These are phyloP conservation scores for Phenganax subtilis DNA, from an alignment of 92 coral and sea anemone species.

Conservation along the genomic window DNA sequence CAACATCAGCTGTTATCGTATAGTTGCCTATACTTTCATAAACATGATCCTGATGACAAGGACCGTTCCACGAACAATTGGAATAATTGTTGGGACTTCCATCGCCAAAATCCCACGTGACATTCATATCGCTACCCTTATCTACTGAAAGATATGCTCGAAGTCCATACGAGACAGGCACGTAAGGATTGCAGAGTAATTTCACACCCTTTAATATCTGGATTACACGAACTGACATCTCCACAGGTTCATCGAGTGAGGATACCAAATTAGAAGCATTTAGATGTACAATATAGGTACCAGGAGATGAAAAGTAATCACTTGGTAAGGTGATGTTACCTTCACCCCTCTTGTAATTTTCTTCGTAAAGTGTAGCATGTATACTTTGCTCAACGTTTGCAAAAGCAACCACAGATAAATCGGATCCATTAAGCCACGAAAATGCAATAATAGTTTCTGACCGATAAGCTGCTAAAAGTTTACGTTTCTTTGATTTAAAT, in stretches of 20 bases:
- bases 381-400: conserved; percentile 16
- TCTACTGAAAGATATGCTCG: conserved; percentile 51
- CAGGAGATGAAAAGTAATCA: conserved; percentile 50
- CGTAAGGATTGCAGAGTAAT: conserved; percentile 57
- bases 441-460: conserved; percentile 42
- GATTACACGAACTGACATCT: conserved; percentile 35
- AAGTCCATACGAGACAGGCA: conserved; percentile 47
- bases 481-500: conserved; percentile 40
- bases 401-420: conserved; percentile 42
- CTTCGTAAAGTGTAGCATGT: neutral
- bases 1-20: conserved; percentile 43
- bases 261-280: conserved; percentile 64
- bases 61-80: conserved; percentile 16
- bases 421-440: conserved; percentile 64
- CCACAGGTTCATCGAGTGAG: conserved; percentile 24
- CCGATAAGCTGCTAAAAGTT: conserved; percentile 41
- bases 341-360: neutral
- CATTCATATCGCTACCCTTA: conserved; percentile 57
- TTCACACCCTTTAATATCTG: conserved; percentile 43
- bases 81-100: conserved; percentile 8
- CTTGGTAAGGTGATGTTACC: conserved; percentile 38
- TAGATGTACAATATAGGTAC: conserved; percentile 52
- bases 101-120: conserved; percentile 69
- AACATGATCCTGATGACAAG: conserved; percentile 38
- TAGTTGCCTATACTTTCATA: conserved; percentile 51